Conservation (phyloP, 2,797 vertebrate species). For the Hoplostethus mediterraneus region DNA sequence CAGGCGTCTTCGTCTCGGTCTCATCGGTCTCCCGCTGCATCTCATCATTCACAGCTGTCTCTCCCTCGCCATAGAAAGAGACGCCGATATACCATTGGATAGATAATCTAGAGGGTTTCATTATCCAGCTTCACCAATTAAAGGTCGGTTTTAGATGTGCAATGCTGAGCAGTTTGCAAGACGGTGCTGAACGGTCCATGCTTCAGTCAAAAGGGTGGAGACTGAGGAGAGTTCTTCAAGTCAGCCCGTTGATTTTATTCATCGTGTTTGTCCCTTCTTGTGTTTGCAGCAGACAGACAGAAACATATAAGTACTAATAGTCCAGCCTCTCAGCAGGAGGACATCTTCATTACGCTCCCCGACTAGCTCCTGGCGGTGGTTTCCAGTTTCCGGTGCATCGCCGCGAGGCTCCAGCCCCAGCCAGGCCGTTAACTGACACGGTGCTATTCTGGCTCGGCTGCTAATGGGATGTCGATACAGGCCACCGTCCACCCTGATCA, state of each 20-base stretch:
- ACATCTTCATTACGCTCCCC: conserved; percentile 49
- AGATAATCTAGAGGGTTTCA: conserved; percentile 40
- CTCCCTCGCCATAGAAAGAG: conserved; percentile 18
- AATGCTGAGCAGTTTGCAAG: conserved; percentile 34
- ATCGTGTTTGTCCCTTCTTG: background rate
- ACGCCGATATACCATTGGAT: conserved; percentile 5
- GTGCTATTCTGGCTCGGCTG: conserved; percentile 50
- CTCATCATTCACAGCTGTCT: conserved; percentile 19
- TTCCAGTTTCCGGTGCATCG: conserved; percentile 48
- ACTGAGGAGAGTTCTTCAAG: conserved; percentile 14
- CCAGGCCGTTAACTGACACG: conserved; percentile 67
- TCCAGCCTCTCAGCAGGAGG: background rate
- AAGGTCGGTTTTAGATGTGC: conserved; percentile 38
- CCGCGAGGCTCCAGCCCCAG: conserved; percentile 42
- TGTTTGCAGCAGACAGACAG: background rate
- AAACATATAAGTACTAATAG: background rate
- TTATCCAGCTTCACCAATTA: conserved; percentile 40
- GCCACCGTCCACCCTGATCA: conserved; percentile 70
- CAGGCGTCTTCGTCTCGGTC: conserved; percentile 25
- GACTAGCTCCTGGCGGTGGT: conserved; percentile 21
- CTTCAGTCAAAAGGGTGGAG: no score
- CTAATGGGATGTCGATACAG: conserved; percentile 79
- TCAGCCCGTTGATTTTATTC: background rate
- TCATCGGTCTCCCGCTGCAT: no score
- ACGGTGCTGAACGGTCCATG: conserved; percentile 4